Evolutionary conservation across 2,113 vertebrate genomes (phyloP).

Genomic region (Scomber scombrus): DNA sequence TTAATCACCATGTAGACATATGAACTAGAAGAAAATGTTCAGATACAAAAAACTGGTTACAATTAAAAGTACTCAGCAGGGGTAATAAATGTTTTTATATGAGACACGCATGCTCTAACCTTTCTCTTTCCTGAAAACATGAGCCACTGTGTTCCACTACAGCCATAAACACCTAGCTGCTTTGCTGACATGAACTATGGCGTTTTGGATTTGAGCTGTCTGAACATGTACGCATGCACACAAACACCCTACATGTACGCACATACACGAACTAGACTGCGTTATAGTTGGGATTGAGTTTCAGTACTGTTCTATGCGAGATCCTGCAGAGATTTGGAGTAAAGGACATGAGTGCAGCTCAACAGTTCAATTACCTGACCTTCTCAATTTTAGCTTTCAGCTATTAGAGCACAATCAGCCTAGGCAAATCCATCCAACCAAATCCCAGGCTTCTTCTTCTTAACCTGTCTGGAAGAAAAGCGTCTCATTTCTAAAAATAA

Average conservation of each 20-base stretch:
- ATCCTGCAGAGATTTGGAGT: conserved; percentile 25
- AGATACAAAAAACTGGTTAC: neutral
- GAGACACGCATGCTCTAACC: neutral
- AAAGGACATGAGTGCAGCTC: conserved; percentile 13
- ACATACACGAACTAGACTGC: conserved; percentile 33
- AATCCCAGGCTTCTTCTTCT: neutral
- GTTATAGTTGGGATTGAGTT: conserved; percentile 40
- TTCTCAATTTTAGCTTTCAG: conserved; percentile 12
- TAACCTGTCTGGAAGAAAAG: neutral
- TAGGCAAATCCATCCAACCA: neutral
- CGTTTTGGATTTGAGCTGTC: conserved; percentile 46
- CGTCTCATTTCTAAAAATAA: neutral
- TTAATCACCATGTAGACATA: neutral
- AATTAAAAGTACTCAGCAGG: neutral
- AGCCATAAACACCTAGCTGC: conserved; percentile 53
- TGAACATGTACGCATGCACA: conserved; percentile 43
- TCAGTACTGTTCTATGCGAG: conserved; percentile 20
- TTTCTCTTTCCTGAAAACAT: conserved; percentile 19
- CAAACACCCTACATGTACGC: conserved; percentile 24
- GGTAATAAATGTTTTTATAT: neutral
- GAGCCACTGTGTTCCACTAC: conserved; percentile 29
- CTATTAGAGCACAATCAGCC: neutral
- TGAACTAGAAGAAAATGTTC: no score
- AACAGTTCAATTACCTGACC: conserved; percentile 4
- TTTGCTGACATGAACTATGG: conserved; percentile 55